Conservation (phyloP, 2,113 vertebrate genomes). For the Xerus inauris region DNA sequence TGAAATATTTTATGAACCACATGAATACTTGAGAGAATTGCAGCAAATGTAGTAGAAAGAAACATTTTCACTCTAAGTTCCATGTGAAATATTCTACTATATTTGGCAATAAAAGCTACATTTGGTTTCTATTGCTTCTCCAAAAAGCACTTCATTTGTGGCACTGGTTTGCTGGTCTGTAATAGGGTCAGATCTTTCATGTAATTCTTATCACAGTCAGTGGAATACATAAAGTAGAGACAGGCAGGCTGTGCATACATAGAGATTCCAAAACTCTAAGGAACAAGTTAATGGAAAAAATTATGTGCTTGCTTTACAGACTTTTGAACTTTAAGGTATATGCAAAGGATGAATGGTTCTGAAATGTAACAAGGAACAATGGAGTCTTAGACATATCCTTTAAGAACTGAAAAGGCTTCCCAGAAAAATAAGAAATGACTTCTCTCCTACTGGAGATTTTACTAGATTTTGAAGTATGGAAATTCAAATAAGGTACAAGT, state of each 20-base stretch:
- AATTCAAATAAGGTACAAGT: not conserved
- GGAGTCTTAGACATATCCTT: not conserved
- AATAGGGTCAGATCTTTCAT: not conserved
- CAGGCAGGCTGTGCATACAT: fast-evolving
- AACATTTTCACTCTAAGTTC: not conserved
- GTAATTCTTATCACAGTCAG: not conserved
- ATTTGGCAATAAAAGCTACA: not conserved
- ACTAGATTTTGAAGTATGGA: not conserved
- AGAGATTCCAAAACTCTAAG: not conserved
- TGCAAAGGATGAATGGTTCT: not conserved
- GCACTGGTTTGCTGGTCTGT: not conserved
- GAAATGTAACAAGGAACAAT: not conserved
- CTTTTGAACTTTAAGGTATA: not conserved
- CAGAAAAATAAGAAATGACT: not conserved
- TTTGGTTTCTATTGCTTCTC: not conserved
- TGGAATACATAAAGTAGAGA: not conserved
- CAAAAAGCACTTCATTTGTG: not conserved
- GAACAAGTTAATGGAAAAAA: slow-evolving; percentile 32
- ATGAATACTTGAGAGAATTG: not conserved
- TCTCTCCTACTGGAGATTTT: not conserved
- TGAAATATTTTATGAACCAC: not conserved
- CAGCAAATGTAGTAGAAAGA: too few species aligned
- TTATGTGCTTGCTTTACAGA: not conserved
- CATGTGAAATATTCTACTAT: not conserved
- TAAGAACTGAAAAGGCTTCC: not conserved